Base-by-base conservation (phyloP, 2,797 vertebrate species). In the Neosilurus hyrtlii region DNA sequence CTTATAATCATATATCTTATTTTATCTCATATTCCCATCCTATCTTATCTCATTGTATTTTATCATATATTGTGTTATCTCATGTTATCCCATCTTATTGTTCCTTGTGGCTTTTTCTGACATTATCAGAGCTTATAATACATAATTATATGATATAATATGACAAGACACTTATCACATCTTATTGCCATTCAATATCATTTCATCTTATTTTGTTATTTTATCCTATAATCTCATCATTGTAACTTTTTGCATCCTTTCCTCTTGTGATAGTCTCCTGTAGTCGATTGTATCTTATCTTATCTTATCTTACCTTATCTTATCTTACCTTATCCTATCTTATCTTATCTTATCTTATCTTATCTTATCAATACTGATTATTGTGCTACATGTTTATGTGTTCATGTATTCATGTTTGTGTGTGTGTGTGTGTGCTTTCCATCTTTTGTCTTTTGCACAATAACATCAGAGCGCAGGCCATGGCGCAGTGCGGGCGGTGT, bases 401-500 rank as follows among this genome's bases (percentile, higher is more conserved):
- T 76, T 35, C 52, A 24, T 85, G 68, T 86, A 26, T 75, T 76
- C 77, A 63, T 82, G 61, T 72, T 63, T 86, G 65, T 86, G 68
- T 87, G 67, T 82, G 22, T 80, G 59, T 73, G 37, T 78, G 24
- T 80, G 71, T 30, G 59, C 88, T 87, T 86, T 90, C 20, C 90
- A 73, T 80, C 89, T 89, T 95, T 94, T 94, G 92, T 94, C 91
- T 92, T 87, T 88, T 90, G 89, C 92, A 94, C 93, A 93, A 93
- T 93, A 91, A 90, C 87, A 90, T 94, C 90, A 91, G 84, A 90
- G 89, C 87, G 87, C 82, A 30, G 83, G 90, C 86, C 87, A 65
- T 92, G 89, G 91, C 86, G 91, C 92, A 91, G 92, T 89, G 91
- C 92, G 91, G 91, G 91, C 92, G 93, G 94, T 93, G 94, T 94